Evolutionary conservation across 1,140 invertebrate genomes (phyloP), one percentile per base, ranked within the genome.

Genomic region (Lepidostoma basale): DNA sequence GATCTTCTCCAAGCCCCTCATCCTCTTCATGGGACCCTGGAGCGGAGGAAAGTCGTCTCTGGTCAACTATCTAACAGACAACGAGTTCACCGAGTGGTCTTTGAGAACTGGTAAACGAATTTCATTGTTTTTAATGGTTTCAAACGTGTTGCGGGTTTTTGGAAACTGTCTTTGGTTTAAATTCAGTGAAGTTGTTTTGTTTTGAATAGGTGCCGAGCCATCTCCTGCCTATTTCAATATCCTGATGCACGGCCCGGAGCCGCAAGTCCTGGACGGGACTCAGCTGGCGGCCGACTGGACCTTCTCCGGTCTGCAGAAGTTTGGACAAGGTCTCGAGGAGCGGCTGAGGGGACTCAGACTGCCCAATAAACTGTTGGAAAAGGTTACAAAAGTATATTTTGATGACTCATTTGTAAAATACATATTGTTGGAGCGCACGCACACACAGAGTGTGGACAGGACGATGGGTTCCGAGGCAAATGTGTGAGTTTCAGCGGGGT

Each of bases 1-100:
- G 86, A 96, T 97, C 77, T 96, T 96, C 80, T 95, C 94, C 0
- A 97, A 97, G 78, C 95, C 96, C 6, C 81, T 97, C 75, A 87
- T 97, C 42, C 81, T 98, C 0, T 95, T 98, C 75, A 92, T 97
- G 90, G 95, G 96, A 33, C 95, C 95, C 20, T 97, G 95, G 94
- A 96, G 93, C 75, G 94, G 94, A 69, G 96, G 96, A 72, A 98
- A 98, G 83, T 96, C 95, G 3, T 92, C 93, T 8, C 94, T 97
- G 69, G 89, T 97, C 54, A 98, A 98, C 81, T 98, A 97, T 83
- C 83, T 98, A 49, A 85, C 95, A 12, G 91, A 94, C 65, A 90
- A 92, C 69, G 93, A 97, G 79, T 92, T 91, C 77, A 93, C 89
- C 3, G 85, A 90, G 72, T 88, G 88, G 76, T 89, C 94, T 52